Conservation (phyloP, 2,888 invertebrate genomes). For the Coronaproctus castanopsis region DNA sequence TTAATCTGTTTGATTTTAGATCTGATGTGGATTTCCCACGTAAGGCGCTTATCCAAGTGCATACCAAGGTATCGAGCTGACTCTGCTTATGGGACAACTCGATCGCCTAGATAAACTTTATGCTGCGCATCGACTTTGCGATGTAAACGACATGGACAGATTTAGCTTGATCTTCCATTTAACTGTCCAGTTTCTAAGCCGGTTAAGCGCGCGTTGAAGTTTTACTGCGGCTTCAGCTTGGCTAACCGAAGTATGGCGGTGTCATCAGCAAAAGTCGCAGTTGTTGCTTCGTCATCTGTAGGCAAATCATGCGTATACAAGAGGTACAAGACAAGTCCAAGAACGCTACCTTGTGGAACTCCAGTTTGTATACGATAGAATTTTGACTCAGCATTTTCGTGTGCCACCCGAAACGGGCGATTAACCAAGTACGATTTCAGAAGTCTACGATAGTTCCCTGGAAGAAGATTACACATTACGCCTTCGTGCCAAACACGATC, state of each 20-base stretch:
- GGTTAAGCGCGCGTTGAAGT: background rate
- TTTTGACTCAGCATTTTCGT: background rate
- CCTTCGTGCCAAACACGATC: too few relatives aligned
- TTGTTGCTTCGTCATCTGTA: background rate
- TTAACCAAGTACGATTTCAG: background rate
- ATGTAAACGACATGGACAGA: background rate
- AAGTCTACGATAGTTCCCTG: background rate
- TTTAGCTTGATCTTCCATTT: background rate
- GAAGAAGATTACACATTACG: background rate
- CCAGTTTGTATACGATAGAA: background rate
- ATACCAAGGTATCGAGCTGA: too few relatives aligned
- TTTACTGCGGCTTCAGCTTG: background rate
- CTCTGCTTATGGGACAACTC: background rate
- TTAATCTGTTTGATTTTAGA: background rate
- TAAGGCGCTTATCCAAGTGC: background rate
- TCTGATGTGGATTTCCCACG: background rate
- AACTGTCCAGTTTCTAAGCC: background rate
- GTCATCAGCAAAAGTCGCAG: background rate
- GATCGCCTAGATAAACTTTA: background rate
- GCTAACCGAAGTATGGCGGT: background rate
- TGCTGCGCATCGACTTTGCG: background rate
- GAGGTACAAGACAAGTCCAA: background rate
- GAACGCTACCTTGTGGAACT: background rate
- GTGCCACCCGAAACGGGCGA: background rate
- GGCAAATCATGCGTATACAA: background rate